Base-by-base conservation (phyloP, 2,113 vertebrate species). In the Ictalurus punctatus region DNA sequence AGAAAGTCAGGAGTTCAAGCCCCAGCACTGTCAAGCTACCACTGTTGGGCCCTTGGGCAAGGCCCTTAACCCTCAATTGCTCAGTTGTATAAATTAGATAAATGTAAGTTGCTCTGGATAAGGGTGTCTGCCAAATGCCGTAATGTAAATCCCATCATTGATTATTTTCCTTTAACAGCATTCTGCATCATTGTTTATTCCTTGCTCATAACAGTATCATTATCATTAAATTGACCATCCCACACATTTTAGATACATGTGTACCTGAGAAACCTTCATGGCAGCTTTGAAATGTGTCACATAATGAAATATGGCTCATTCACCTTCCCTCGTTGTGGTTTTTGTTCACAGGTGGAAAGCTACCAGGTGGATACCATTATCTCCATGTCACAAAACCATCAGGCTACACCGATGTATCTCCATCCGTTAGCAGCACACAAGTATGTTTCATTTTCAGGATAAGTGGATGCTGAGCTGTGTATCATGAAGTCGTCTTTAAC, bases 351-450 rank as follows among this genome's bases (percentile, higher is more conserved):
- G 98, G 96, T 90, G 97, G 96, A 80, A 91, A 94, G 88, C 94
- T 99, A 90, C 98, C 98, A 54, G 97, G 97, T 87, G 95, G 96
- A 69, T 96, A 94, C 65, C 87, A 97, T 92, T 99, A 97, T 89
- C 94, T 99, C 86, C 96, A 97, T 27, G 40, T 98, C 56, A 91
- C 94, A 87, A 97, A 96, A 93, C 97, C 98, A 2, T 91, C 92
- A 48, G 78, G 95, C 7, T 89, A 93, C 21, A 5, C 67, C n/a
- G 1, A 44, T 6, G 6, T 1, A 30, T 4, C 76, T 37, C 27
- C 67, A 84, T 52, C 63, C 23, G 69, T 40, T 16, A 74, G 67
- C 69, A 73, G 52, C 10, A 13, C 58, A 25, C 4, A 14, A 37
- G 81, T 83, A 63, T 44, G 81, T 27, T 83, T 83, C 56, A 12